Percentiles rank a stretch among this genome's conserved stretches.
phyloP scores from a whole-genome alignment of 2,797 vertebrate genomes.

The Anniella stebbinsi region DNA sequence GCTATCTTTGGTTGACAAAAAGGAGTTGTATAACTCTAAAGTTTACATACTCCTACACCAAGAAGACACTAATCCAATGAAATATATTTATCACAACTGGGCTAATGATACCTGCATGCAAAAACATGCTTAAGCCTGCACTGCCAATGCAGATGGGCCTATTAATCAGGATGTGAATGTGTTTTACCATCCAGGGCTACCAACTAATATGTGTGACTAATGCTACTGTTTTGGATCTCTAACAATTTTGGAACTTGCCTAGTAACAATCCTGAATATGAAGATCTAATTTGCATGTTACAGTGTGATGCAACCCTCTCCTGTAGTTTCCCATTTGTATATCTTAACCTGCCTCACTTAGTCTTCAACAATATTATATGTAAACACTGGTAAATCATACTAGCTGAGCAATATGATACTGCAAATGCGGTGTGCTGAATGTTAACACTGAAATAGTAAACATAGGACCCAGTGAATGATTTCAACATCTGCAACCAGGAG shows the following conservation, averaged over 20 bases:
- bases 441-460: background rate
- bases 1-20: background rate
- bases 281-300: background rate
- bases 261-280: background rate
- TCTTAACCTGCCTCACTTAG: background rate
- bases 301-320: background rate
- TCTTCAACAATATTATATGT: background rate
- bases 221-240: background rate
- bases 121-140: background rate
- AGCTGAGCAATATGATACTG: background rate
- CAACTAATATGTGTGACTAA: background rate
- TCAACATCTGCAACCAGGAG: background rate
- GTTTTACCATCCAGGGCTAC: background rate
- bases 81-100: background rate
- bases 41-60: background rate
- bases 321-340: background rate
- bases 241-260: background rate
- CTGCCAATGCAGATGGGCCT: background rate
- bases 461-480: background rate
- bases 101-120: background rate
- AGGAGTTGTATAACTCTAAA: background rate
- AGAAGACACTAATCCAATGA: background rate
- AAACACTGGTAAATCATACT: background rate
- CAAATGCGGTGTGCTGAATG: background rate
- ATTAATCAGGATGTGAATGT: background rate